Percentiles rank a stretch among this genome's conserved stretches.
These are phyloP conservation scores for Danio choprae DNA, from an alignment of 2,797 vertebrate species.

Conservation along the genomic window DNA sequence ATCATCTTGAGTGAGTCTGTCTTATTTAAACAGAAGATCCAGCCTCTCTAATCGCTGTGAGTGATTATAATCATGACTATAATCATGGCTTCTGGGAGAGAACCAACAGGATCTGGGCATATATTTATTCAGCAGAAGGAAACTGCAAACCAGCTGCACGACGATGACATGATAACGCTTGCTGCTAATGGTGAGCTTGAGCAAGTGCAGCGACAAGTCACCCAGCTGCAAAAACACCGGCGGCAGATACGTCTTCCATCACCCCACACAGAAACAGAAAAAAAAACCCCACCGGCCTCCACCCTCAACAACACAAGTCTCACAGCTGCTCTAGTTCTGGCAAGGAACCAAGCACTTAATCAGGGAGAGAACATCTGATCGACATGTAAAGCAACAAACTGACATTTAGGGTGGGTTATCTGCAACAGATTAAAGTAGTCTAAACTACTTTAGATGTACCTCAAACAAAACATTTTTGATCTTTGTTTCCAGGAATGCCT, in stretches of 20 bases:
- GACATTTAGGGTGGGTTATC: neutral
- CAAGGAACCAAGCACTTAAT: neutral
- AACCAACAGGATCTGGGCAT: constrained; percentile 51
- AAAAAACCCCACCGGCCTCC: constrained; percentile 13
- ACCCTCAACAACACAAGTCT: neutral
- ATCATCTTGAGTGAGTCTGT: neutral
- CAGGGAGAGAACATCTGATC: neutral
- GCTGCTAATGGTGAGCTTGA: constrained; percentile 50
- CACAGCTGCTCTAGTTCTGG: constrained; percentile 1
- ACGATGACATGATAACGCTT: constrained; percentile 52
- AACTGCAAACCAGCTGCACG: constrained; percentile 58
- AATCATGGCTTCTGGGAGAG: constrained; percentile 47
- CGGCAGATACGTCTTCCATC: constrained; percentile 38
- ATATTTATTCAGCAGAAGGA: constrained; percentile 54
- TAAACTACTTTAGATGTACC: neutral
- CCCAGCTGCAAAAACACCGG: constrained; percentile 48
- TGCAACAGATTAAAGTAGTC: neutral
- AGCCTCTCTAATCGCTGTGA: constrained; percentile 10
- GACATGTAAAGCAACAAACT: neutral
- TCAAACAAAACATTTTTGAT: neutral
- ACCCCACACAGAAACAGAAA: constrained; percentile 6
- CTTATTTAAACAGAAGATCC: constrained; percentile 1
- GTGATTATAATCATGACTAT: constrained; percentile 10
- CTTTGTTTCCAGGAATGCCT: neutral
- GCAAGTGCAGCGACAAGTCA: constrained; percentile 24